Evolutionary conservation across 2,113 vertebrate genomes (phyloP).

Genomic region (Malurus cyaneus): DNA sequence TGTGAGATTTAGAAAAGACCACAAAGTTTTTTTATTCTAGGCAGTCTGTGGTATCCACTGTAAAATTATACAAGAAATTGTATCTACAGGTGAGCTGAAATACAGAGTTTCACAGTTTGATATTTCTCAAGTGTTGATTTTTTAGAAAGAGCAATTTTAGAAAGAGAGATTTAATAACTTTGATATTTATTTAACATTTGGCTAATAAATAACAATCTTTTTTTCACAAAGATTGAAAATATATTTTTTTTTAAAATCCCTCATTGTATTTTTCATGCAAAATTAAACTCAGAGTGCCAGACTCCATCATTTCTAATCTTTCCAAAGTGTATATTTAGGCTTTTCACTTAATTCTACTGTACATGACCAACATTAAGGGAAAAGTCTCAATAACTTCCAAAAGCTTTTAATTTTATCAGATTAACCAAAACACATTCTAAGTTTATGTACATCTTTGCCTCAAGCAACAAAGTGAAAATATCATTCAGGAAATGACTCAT

Average conservation of each 20-base stretch:
- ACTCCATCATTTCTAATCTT: background rate
- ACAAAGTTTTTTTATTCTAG: background rate
- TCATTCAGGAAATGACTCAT: background rate
- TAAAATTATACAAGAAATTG: background rate
- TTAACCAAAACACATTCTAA: background rate
- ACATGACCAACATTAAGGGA: background rate
- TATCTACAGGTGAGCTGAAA: background rate
- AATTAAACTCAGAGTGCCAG: background rate
- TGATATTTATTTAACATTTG: conserved; percentile 39
- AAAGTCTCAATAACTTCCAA: background rate
- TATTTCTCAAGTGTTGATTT: conserved; percentile 4
- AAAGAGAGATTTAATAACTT: background rate
- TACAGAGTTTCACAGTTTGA: background rate
- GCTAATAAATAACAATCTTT: conserved; percentile 17
- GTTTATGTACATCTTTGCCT: background rate
- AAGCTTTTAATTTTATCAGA: background rate
- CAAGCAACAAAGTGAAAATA: background rate
- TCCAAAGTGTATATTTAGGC: background rate
- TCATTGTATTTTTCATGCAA: background rate
- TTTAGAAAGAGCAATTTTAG: background rate
- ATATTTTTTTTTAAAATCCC: too few relatives aligned
- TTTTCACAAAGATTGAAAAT: background rate
- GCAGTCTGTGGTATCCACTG: background rate
- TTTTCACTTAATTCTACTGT: background rate
- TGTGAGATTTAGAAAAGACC: background rate